These are phyloP conservation scores for Lates calcarifer DNA, from an alignment of 2,113 vertebrate genomes.

Conservation along the genomic window DNA sequence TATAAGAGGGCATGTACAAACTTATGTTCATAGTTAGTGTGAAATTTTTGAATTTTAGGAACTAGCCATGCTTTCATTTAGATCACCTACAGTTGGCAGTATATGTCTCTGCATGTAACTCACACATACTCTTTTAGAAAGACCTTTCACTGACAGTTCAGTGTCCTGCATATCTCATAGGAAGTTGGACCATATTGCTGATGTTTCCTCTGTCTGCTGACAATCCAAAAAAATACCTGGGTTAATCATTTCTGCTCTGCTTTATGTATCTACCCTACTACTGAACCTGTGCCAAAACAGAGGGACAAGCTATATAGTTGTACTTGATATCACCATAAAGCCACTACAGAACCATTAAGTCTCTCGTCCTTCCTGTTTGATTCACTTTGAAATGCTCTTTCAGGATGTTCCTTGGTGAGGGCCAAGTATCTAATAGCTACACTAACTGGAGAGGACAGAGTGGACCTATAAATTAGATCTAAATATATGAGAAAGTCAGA, in stretches of 20 bases:
- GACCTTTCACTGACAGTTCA: not conserved
- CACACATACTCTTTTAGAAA: not conserved
- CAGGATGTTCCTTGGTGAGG: not conserved
- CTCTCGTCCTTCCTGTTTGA: constrained; percentile 25
- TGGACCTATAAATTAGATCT: constrained; percentile 18
- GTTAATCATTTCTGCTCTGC: constrained; percentile 39
- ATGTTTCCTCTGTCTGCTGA: constrained; percentile 35
- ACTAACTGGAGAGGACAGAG: constrained; percentile 8
- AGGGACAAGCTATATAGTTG: constrained; percentile 21
- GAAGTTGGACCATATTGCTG: constrained; percentile 11
- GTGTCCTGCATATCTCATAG: constrained; percentile 23
- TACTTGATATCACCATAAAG: constrained; percentile 1
- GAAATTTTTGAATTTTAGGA: not conserved
- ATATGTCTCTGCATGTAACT: not conserved
- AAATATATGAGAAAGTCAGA: not conserved
- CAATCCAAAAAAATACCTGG: constrained; percentile 41
- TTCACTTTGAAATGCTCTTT: constrained; percentile 9
- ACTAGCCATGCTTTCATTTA: not conserved
- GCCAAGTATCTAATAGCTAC: not conserved
- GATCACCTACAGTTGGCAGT: not conserved
- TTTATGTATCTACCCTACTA: constrained; percentile 27
- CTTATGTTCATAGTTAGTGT: not conserved
- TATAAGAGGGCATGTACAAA: not conserved
- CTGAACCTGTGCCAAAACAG: constrained; percentile 6
- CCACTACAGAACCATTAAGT: constrained; percentile 1